These are phyloP conservation scores for Tinamus major DNA, from an alignment of 2,797 vertebrate species.

Conservation along the genomic window DNA sequence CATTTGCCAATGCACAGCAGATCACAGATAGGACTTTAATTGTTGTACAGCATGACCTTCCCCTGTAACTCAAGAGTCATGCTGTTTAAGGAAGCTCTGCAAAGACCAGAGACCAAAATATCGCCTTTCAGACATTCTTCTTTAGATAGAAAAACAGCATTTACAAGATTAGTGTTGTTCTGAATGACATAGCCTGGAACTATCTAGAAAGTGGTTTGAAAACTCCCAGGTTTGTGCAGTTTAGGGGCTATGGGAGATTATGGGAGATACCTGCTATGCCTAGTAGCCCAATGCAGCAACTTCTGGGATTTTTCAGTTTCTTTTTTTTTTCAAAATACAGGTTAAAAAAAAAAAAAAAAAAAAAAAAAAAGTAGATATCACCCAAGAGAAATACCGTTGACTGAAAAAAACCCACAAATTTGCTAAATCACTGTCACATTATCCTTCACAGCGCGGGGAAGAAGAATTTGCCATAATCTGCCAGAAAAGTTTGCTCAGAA, in stretches of 20 bases:
- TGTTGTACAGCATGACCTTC: neutral
- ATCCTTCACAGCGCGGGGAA: neutral
- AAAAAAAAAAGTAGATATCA: neutral
- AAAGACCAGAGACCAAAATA: neutral
- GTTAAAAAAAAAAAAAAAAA: neutral
- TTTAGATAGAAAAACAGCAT: neutral
- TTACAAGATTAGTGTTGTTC: neutral
- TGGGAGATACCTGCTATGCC: neutral
- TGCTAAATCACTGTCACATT: neutral
- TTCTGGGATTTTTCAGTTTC: neutral
- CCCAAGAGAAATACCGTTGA: neutral
- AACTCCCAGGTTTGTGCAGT: neutral
- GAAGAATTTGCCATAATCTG: neutral
- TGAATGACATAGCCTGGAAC: neutral
- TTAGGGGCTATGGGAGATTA: neutral
- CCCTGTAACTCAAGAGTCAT: neutral
- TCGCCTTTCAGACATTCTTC: neutral
- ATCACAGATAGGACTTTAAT: neutral
- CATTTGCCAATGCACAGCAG: neutral
- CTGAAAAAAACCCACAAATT: neutral
- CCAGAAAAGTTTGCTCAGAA: neutral
- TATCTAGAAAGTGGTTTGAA: neutral
- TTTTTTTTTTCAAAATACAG: neutral
- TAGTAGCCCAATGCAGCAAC: neutral
- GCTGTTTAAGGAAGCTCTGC: neutral